These are phyloP conservation scores for Heliconius ethilla DNA, from an alignment of 2,888 invertebrate genomes.

Conservation along the genomic window DNA sequence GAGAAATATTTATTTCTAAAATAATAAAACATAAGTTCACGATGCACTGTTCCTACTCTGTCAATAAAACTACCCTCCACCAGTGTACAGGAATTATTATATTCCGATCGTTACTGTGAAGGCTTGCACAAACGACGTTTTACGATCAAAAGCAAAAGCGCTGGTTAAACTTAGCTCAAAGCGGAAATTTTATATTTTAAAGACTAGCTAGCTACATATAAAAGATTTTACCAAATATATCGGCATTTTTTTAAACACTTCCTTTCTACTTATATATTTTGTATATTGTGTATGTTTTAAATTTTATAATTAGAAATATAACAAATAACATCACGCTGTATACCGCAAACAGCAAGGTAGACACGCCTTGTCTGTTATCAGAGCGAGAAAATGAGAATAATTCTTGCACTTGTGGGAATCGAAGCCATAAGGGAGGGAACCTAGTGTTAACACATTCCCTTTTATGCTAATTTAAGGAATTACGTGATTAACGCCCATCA, in stretches of 20 bases:
- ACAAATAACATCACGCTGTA: too few relatives aligned
- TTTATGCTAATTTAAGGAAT: neutral
- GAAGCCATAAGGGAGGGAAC: neutral
- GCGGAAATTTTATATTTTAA: slow-evolving; percentile 17
- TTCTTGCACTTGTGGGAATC: too few relatives aligned
- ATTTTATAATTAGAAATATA: too few relatives aligned
- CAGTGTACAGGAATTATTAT: slow-evolving; percentile 5
- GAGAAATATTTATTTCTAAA: neutral
- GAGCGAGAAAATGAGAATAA: too few relatives aligned
- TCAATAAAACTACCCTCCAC: slow-evolving; percentile 6
- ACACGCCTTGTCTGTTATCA: too few relatives aligned
- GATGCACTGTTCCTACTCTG: neutral
- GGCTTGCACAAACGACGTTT: slow-evolving; percentile 24
- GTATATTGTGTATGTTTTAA: neutral
- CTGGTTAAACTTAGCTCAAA: slow-evolving; percentile 20
- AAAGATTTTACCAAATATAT: slow-evolving; percentile 15
- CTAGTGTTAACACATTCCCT: neutral
- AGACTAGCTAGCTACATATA: slow-evolving; percentile 7
- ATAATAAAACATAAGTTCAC: neutral
- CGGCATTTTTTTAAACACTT: neutral
- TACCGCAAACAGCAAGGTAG: too few relatives aligned
- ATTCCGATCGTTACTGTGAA: slow-evolving; percentile 23
- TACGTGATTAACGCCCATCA: neutral
- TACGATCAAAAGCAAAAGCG: slow-evolving; percentile 17
- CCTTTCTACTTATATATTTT: neutral